phyloP scores from a whole-genome alignment of 2,113 vertebrate genomes.

The Prinia subflava region DNA sequence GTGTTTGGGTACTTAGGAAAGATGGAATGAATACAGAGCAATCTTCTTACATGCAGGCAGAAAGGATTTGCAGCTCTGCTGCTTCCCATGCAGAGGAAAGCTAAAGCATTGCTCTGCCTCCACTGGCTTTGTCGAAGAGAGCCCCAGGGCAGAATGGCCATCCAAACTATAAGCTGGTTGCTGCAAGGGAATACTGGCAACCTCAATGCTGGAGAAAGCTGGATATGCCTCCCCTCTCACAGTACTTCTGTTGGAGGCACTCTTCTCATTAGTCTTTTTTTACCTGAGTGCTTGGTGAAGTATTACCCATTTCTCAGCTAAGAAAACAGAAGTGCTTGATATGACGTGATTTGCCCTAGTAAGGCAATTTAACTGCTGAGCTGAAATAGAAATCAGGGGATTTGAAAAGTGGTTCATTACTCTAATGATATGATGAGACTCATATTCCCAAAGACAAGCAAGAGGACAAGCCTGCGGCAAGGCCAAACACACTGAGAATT shows the following conservation, averaged over 20 bases:
- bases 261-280: background rate
- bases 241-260: background rate
- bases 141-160: background rate
- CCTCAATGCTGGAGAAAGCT: background rate
- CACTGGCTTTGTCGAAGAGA: background rate
- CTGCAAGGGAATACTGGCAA: background rate
- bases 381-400: background rate
- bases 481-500: background rate
- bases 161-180: background rate
- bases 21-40: background rate
- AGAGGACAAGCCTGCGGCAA: conserved; percentile 23
- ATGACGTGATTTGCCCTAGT: background rate
- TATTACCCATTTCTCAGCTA: background rate
- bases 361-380: background rate
- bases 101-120: background rate
- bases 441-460: background rate
- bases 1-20: background rate
- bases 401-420: conserved; percentile 33
- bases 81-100: background rate
- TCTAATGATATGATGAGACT: background rate
- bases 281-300: background rate
- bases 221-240: background rate
- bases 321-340: background rate
- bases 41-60: background rate
- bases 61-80: background rate